These are phyloP conservation scores for Myrmophylax atrothorax DNA, from an alignment of 2,113 vertebrate genomes.

Conservation along the genomic window DNA sequence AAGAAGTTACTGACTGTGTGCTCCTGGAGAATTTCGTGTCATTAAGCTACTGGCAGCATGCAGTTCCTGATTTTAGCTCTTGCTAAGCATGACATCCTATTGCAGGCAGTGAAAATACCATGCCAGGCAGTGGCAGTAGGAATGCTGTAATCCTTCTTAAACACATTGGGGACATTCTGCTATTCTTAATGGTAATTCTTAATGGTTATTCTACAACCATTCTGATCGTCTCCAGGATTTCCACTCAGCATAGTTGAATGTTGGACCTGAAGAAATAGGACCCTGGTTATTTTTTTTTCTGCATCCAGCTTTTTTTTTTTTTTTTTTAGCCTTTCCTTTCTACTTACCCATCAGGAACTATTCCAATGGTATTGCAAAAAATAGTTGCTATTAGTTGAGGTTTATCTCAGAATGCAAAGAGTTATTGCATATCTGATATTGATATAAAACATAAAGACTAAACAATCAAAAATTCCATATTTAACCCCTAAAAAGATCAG, in stretches of 20 bases:
- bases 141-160: slow-evolving; percentile 39
- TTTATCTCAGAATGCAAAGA: neutral
- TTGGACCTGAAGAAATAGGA: neutral
- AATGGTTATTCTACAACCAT: neutral
- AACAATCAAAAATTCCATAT: neutral
- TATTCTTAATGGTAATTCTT: neutral
- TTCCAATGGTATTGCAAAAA: neutral
- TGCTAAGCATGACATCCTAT: neutral
- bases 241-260: neutral
- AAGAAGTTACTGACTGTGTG: neutral
- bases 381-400: neutral
- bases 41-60: neutral
- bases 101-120: slow-evolving; percentile 1
- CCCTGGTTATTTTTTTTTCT: neutral
- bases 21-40: neutral
- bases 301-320: neutral
- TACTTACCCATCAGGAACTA: neutral
- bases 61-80: slow-evolving; percentile 21
- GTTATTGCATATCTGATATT: neutral
- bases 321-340: neutral
- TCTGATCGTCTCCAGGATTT: neutral
- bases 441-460: neutral
- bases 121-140: neutral
- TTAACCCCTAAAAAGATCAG: neutral
- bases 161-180: neutral